phyloP scores from a whole-genome alignment of 2,888 invertebrate species.

The Leucophora obtusa region DNA sequence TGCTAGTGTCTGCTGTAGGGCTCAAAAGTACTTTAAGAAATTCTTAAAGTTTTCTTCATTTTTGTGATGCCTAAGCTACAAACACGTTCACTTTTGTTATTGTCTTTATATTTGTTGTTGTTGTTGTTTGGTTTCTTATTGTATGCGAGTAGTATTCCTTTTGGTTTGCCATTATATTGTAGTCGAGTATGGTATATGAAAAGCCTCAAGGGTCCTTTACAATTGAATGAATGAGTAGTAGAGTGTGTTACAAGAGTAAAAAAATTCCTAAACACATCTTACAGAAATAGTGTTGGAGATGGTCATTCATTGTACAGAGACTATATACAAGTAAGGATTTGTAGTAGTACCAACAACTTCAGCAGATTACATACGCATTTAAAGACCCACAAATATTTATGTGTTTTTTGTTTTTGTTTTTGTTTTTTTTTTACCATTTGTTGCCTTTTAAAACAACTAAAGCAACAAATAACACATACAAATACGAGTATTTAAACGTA shows the following conservation, averaged over 20 bases:
- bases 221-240: slow-evolving; percentile 23
- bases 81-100: slow-evolving; percentile 1
- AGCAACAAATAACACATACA: slow-evolving; percentile 22
- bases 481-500: slow-evolving; percentile 7
- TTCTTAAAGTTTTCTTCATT: not conserved
- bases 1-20: not conserved
- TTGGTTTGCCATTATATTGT: slow-evolving; percentile 1
- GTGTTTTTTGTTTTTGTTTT: not conserved
- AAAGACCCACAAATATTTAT: not conserved
- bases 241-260: slow-evolving; percentile 5
- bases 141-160: not conserved
- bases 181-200: not conserved
- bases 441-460: not conserved
- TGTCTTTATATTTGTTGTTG: not conserved
- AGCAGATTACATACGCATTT: slow-evolving; percentile 4
- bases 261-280: slow-evolving; percentile 30
- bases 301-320: not conserved
- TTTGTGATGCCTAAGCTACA: not conserved
- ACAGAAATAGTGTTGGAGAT: not conserved
- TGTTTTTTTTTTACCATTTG: not conserved
- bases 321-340: not conserved
- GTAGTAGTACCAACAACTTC: not conserved
- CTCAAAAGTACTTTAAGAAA: not conserved
- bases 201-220: slow-evolving; percentile 45
- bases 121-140: not conserved